Base-by-base conservation (phyloP, 2,797 vertebrate genomes). In the Sorex maritimensis region DNA sequence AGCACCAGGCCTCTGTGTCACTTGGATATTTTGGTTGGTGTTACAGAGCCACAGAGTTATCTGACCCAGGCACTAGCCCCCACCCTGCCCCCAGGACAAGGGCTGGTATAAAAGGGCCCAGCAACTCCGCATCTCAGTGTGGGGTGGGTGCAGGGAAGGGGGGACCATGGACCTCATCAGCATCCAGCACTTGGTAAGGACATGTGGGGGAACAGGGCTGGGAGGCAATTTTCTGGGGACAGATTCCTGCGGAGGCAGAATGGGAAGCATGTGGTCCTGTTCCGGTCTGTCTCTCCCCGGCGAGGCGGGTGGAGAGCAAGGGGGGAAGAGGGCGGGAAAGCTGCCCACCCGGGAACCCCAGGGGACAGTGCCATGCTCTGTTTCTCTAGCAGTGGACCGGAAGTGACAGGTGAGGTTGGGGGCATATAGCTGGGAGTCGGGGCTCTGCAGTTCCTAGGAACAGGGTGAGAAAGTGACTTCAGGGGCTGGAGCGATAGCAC, bases 151-250 rank as follows among this genome's bases (percentile, higher is more conserved):
- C 89, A 91, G 23, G 58, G 44, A 34, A 81, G 94, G 95, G 65
- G 95, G 97, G 96, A 96, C 92, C 96, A 96, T 97, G 97, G 97
- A 97, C 34, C 52, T 95, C 34, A 34, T 97, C 94, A 97, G 95
- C 38, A 95, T 97, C 67, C 96, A 81, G 96, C 95, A 96, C 68
- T 93, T 98, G 97, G 97, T 97, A 94, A 97, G 97, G 58, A 88
- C 0, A 0, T 2, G 67, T 65, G 26, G 1, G 38, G 19, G 77
- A 7, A n/a, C 13, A 0, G 0, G 78, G 67, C 21, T 19, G 21
- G 58, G 58, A 7, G 7, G 52, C 13, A 1, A 55, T 55, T 55
- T 55, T 17, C 17, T 55, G 52, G 52, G 52, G 52, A 55, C 52
- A 44, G 41, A 44, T 44, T 44, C 41, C 41, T 44, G 41, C 7